A percentile compares a stretch with the other conserved stretches of the same genome.
Evolutionary conservation across 2,888 invertebrate species (phyloP).

Genomic region (Phengaris alcon): DNA sequence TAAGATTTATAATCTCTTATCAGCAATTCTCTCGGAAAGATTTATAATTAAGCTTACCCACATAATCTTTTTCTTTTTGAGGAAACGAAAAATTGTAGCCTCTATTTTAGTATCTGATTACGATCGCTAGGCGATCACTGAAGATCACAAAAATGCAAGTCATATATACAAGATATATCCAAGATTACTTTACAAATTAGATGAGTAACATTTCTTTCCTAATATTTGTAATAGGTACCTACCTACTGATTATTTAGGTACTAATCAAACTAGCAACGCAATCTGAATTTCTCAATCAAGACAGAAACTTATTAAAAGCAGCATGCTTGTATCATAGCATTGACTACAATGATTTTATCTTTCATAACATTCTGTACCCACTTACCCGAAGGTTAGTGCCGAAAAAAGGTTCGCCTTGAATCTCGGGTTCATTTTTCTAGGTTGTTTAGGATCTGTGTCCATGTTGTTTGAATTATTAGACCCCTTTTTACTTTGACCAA

Average conservation of each 20-base stretch:
- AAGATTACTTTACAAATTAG: background rate
- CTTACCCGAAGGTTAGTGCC: slow-evolving; percentile 77
- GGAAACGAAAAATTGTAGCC: no score
- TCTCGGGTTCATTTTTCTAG: slow-evolving; percentile 69
- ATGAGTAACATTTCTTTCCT: background rate
- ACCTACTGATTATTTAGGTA: background rate
- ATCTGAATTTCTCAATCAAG: slow-evolving; percentile 23
- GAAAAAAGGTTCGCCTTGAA: slow-evolving; percentile 75
- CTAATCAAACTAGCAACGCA: slow-evolving; percentile 11
- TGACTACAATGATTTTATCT: background rate
- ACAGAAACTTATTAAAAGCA: slow-evolving; percentile 3
- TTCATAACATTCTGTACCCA: slow-evolving; percentile 32
- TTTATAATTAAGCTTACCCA: no score
- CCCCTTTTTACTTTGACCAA: background rate
- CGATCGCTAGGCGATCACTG: background rate
- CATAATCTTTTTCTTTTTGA: no score
- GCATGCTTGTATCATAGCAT: background rate
- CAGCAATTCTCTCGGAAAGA: no score
- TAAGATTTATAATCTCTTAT: background rate
- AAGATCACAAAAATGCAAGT: background rate
- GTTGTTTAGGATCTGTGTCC: slow-evolving; percentile 69
- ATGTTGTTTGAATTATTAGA: slow-evolving; percentile 41
- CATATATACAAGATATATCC: no score
- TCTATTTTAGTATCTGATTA: no score
- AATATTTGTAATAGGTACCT: background rate